Conservation (phyloP, 2,888 invertebrate genomes). For the Ctena decussata region DNA sequence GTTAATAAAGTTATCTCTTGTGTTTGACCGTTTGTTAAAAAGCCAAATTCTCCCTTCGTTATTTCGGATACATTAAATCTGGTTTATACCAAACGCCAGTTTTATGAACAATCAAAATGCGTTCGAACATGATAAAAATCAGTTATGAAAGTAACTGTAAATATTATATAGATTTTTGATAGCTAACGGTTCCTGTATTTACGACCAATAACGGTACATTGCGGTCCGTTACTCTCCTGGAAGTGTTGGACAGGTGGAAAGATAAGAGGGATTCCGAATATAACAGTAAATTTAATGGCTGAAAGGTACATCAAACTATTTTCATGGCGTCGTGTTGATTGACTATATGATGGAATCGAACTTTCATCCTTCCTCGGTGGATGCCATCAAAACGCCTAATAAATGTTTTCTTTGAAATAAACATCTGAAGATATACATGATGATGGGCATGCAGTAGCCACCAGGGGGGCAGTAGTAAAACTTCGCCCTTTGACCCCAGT, state of each 20-base stretch:
- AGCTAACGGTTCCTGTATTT: not conserved
- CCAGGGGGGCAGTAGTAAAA: conserved; percentile 11
- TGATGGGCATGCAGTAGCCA: not conserved
- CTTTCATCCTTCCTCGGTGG: not conserved
- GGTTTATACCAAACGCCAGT: not conserved
- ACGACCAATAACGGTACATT: not conserved
- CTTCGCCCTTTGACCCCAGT: not conserved
- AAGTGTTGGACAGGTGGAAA: conserved; percentile 53
- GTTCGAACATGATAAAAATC: not conserved
- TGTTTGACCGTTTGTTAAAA: too few species aligned
- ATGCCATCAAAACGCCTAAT: conserved; percentile 9
- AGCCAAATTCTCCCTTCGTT: not conserved
- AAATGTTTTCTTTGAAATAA: conserved; percentile 7
- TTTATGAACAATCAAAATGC: not conserved
- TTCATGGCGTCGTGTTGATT: not conserved
- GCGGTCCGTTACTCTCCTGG: conserved; percentile 2
- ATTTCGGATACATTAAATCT: not conserved
- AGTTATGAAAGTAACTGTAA: conserved; percentile 2
- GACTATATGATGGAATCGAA: not conserved
- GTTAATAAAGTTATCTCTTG: too few species aligned
- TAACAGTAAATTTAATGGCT: conserved; percentile 17
- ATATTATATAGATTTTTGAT: conserved; percentile 8
- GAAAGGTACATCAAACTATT: not conserved
- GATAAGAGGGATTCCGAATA: conserved; percentile 46
- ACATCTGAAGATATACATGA: not conserved